Evolutionary conservation across 2,888 invertebrate genomes (phyloP), one percentile per base, ranked within the genome.

Genomic region (Cryptus viduatorius): DNA sequence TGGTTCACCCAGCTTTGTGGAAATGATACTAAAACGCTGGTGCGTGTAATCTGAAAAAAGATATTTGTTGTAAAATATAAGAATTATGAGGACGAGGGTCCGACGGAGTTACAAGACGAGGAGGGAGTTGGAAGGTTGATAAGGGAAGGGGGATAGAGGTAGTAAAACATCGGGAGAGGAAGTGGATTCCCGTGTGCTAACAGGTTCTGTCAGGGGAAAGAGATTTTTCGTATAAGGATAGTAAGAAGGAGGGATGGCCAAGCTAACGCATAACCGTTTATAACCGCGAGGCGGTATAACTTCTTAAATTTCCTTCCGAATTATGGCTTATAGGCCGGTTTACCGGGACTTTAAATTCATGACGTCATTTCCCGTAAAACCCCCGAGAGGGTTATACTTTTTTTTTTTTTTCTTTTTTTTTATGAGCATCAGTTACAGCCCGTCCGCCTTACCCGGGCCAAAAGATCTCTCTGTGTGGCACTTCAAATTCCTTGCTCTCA

Each of bases 261-360:
- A 68, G 76, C 61, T 67, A 48, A 65, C 14, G 72, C 67, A 84
- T 86, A 82, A 82, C 82, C 84, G 79, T 86, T 86, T 79, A 80
- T 86, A 85, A 80, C 78, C 80, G 64, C 71, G 75, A 83, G 83
- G 69, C 78, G 37, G 77, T 85, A 84, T 84, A 84, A 86, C 87
- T 87, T 86, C 46, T 72, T 86, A 82, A 86, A 83, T 85, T 84
- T 87, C 59, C 83, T 79, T 64, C 19, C 67, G 81, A 86, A 84
- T 87, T 86, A 86, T 79, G 81, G 86, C 82, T 87, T 86, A 86
- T 84, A 84, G 82, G 83, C 80, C 72, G 79, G 73, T 84, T 86
- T 86, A 84, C 84, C 79, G 73, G 64, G 71, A 84, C 83, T 88
- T 84, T 78, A 87, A 88, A 88, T 87, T 87, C 88, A 87, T 87